These are phyloP conservation scores for Axinella damicornis DNA, from an alignment of 37 sponge, comb jelly and placozoan species.

Conservation along the genomic window DNA sequence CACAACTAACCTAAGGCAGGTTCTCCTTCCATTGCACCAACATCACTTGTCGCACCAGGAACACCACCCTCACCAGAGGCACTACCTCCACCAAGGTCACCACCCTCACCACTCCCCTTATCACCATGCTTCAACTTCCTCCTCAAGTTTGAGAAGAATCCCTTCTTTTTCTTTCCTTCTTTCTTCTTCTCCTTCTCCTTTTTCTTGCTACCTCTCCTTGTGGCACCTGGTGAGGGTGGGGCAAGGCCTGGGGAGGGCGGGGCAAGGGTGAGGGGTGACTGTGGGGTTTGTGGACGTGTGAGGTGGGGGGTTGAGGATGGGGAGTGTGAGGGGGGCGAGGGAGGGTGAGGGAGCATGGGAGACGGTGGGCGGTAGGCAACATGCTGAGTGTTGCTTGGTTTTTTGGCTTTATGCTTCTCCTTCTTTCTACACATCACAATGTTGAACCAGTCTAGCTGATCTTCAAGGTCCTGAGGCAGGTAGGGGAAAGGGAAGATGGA, in stretches of 20 bases:
- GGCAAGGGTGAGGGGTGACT: neutral
- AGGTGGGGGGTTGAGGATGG: neutral
- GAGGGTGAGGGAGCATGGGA: neutral
- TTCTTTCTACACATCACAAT: conserved; percentile 68
- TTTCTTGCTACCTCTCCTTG: conserved; percentile 10
- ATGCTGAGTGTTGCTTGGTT: too few relatives aligned
- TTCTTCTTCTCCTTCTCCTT: conserved; percentile 28
- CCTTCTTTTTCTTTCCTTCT: conserved; percentile 28
- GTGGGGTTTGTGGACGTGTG: conserved; percentile 4
- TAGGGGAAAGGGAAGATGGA: too few relatives aligned
- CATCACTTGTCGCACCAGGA: neutral
- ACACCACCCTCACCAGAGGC: neutral
- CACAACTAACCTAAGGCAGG: too few relatives aligned
- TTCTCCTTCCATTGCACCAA: neutral
- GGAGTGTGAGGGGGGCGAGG: neutral
- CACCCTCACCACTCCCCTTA: neutral
- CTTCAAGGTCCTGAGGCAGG: conserved; percentile 52
- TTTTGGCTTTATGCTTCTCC: conserved; percentile 19
- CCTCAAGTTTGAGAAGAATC: conserved; percentile 65
- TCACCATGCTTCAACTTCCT: conserved; percentile 41
- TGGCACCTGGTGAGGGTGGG: neutral
- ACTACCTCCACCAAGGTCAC: neutral
- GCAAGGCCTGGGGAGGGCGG: neutral
- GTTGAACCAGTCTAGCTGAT: conserved; percentile 83
- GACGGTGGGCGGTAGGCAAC: neutral